Conservation (phyloP, 2,888 invertebrate species). For the Pristionchus arcanus region DNA sequence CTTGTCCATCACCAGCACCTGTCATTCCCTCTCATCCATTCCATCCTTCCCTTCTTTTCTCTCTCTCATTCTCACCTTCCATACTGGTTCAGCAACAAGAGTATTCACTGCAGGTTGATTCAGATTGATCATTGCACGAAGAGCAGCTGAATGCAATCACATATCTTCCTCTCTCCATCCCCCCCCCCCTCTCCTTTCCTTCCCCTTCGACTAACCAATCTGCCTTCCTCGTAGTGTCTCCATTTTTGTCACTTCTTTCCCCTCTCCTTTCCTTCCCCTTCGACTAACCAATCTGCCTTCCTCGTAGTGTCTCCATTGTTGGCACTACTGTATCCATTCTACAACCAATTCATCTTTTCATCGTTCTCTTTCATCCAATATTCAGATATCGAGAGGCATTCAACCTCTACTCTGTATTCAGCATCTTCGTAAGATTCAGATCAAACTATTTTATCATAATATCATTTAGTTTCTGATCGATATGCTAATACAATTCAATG, state of each 20-base stretch:
- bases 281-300: conserved; percentile 50
- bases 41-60: not conserved
- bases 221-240: conserved; percentile 53
- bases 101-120: conserved; percentile 74
- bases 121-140: conserved; percentile 77
- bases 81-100: conserved; percentile 76
- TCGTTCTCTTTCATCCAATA: not conserved
- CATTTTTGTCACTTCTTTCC: not conserved
- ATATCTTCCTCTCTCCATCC: not conserved
- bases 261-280: not conserved
- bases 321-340: conserved; percentile 47
- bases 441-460: not conserved
- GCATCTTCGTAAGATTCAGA: not conserved
- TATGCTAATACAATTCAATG: conserved; percentile 3
- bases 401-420: conserved; percentile 38
- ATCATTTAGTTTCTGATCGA: not conserved
- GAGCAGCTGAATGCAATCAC: conserved; percentile 67
- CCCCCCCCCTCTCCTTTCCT: not conserved
- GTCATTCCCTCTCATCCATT: conserved; percentile 34
- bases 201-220: conserved; percentile 17
- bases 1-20: conserved; percentile 93
- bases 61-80: conserved; percentile 64
- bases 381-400: conserved; percentile 42
- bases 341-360: not conserved
- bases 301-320: conserved; percentile 46